These are phyloP conservation scores for Planiliza haematocheilus DNA, from an alignment of 2,113 vertebrate genomes.

Conservation along the genomic window DNA sequence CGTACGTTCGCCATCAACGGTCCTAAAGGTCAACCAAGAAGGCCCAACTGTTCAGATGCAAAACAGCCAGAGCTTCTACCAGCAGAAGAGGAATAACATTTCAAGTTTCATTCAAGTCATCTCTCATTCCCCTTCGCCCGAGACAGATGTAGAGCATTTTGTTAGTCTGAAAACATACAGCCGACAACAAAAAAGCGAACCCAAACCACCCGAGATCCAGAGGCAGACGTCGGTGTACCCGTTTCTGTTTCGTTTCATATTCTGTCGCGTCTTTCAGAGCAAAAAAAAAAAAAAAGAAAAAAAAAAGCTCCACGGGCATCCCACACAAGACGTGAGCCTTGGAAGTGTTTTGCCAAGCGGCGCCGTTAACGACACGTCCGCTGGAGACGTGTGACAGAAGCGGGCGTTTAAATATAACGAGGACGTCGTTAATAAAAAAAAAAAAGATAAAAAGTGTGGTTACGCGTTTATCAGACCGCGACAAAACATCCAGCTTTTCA, in stretches of 20 bases:
- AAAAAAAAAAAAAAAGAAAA: background rate
- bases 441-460: background rate
- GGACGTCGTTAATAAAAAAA: background rate
- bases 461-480: slow-evolving; percentile 4
- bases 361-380: background rate
- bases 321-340: background rate
- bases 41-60: background rate
- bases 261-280: background rate
- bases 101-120: too few relatives aligned
- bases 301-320: slow-evolving; percentile 1
- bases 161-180: background rate
- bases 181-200: background rate
- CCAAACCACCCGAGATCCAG: too few relatives aligned
- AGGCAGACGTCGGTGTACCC: background rate
- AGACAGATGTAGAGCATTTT: too few relatives aligned
- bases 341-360: background rate
- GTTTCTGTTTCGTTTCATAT: background rate
- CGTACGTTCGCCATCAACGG: background rate
- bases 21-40: background rate
- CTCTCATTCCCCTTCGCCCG: too few relatives aligned
- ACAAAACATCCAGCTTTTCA: background rate
- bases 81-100: too few relatives aligned
- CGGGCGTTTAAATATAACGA: background rate
- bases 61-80: too few relatives aligned
- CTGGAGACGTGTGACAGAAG: background rate